phyloP scores from a whole-genome alignment of 2,113 vertebrate species.

The Xyliphius kryptos region DNA sequence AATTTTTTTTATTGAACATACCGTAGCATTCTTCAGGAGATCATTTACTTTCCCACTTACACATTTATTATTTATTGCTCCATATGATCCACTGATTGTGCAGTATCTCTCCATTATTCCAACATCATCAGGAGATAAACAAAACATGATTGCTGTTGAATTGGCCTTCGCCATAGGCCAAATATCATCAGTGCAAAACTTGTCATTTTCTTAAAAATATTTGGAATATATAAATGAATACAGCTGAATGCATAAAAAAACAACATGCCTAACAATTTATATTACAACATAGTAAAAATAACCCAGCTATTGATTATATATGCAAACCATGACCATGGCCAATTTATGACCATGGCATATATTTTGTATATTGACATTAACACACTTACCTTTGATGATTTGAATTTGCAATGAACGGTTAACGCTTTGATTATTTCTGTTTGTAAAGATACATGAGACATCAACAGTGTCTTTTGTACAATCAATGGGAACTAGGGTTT shows the following conservation, averaged over 20 bases:
- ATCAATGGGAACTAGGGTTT: rapidly evolving
- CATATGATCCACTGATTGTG: rapidly evolving
- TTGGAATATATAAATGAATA: background rate
- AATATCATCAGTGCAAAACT: rapidly evolving
- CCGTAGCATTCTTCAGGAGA: constrained; percentile 22
- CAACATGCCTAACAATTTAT: background rate
- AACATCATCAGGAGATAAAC: background rate
- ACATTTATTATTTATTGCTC: background rate
- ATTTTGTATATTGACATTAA: too few relatives aligned
- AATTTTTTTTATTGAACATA: background rate
- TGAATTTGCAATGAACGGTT: rapidly evolving
- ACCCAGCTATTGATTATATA: background rate
- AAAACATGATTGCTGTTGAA: constrained; percentile 30
- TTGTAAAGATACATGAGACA: constrained; percentile 28
- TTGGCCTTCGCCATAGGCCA: constrained; percentile 45
- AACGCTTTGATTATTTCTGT: background rate
- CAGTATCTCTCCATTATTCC: constrained; percentile 32
- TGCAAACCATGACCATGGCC: too few relatives aligned
- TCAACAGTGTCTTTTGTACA: rapidly evolving
- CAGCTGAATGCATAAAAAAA: too few relatives aligned
- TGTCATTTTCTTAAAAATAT: rapidly evolving
- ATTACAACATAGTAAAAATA: background rate
- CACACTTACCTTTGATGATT: constrained; percentile 47
- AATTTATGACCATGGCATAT: too few relatives aligned
- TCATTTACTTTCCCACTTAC: background rate